A percentile compares a stretch with the other conserved stretches of the same genome.
Conservation (phyloP, 1,140 invertebrate species). For the Orchesella cincta region DNA sequence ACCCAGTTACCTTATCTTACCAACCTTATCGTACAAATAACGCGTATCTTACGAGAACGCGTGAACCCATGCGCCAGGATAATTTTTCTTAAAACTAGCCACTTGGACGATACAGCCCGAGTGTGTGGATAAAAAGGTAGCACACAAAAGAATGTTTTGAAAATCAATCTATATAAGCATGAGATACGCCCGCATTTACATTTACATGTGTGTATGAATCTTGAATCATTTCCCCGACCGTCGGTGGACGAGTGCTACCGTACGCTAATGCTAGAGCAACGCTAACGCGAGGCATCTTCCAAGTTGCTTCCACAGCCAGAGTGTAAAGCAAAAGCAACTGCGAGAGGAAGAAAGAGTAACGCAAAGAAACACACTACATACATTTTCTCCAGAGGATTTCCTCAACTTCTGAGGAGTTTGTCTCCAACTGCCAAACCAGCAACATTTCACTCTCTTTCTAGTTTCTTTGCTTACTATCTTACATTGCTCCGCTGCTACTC, state of each 20-base stretch:
- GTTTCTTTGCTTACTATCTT: neutral
- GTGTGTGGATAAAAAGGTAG: no score
- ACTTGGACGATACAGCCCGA: no score
- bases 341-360: no score
- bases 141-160: no score
- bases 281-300: neutral
- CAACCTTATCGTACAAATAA: no score
- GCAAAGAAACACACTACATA: neutral
- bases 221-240: neutral
- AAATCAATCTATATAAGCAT: no score
- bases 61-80: no score
- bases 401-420: constrained; percentile 2
- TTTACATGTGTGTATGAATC: neutral
- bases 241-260: neutral
- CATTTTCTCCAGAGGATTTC: constrained; percentile 22
- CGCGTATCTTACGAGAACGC: no score
- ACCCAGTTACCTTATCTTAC: no score
- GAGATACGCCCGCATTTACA: no score
- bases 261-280: neutral
- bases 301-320: neutral
- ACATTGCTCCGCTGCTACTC: neutral
- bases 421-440: neutral
- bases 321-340: no score
- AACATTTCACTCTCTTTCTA: neutral
- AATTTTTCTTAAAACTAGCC: no score